A percentile compares a stretch with the other conserved stretches of the same genome.
Conservation (phyloP, 2,797 vertebrate genomes). For the Helarctos malayanus region DNA sequence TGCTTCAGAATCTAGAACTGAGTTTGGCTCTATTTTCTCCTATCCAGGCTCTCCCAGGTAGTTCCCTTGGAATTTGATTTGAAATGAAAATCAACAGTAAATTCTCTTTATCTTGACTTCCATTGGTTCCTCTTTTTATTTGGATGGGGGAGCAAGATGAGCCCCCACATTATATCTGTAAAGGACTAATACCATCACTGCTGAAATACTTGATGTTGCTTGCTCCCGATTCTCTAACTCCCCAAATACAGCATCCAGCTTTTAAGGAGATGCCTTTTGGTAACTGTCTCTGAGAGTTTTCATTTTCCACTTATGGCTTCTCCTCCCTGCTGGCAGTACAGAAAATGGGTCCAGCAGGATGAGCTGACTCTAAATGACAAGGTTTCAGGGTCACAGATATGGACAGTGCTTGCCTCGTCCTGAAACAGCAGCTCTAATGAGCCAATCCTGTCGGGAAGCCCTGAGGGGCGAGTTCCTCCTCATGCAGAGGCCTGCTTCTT, state of each 20-base stretch:
- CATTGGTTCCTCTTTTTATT: background rate
- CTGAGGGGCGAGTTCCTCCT: background rate
- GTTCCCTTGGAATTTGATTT: background rate
- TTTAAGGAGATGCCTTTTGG: background rate
- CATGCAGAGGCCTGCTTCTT: background rate
- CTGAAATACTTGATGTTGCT: background rate
- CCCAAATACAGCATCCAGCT: background rate
- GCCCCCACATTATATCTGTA: background rate
- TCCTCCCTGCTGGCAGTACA: background rate
- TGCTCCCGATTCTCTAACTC: background rate
- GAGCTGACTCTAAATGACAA: background rate
- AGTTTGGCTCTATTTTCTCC: background rate
- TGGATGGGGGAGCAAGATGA: background rate
- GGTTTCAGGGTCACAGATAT: background rate
- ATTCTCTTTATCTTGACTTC: background rate
- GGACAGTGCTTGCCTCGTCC: background rate
- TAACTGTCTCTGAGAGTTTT: background rate
- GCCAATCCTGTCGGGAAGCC: background rate
- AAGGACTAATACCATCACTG: background rate
- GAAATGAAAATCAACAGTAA: background rate
- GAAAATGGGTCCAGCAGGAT: background rate
- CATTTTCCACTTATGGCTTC: background rate
- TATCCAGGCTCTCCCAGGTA: background rate
- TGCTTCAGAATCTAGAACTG: conserved; percentile 1
- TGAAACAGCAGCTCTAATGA: background rate